Conservation (phyloP, 2,888 invertebrate species). For the Opisthograptis luteolata region DNA sequence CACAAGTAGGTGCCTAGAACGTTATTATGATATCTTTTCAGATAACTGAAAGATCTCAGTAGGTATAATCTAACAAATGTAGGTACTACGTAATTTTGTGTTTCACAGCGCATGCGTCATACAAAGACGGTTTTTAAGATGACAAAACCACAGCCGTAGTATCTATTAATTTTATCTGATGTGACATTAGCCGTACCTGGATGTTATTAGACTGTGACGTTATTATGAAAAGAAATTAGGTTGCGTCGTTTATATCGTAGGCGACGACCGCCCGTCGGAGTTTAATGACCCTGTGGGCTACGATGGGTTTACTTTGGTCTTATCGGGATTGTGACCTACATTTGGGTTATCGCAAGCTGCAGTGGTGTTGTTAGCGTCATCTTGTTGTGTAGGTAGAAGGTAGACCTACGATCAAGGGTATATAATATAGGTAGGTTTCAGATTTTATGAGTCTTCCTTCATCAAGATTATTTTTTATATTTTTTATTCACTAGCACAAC, state of each 20-base stretch:
- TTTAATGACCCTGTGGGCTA: slow-evolving; percentile 41
- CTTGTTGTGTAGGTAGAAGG: no score
- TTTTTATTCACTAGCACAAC: no score
- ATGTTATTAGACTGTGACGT: slow-evolving; percentile 72
- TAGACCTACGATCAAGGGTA: no score
- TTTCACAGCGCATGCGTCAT: no score
- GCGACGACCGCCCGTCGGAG: slow-evolving; percentile 32
- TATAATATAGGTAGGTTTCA: no score
- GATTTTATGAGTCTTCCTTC: no score
- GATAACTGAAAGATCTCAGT: no score
- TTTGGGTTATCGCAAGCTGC: slow-evolving; percentile 18
- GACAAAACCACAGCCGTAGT: slow-evolving; percentile 13
- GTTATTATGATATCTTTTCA: no score
- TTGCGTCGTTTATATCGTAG: slow-evolving; percentile 56
- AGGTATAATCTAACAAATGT: no score
- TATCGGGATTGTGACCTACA: slow-evolving; percentile 23
- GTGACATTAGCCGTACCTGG: slow-evolving; percentile 55
- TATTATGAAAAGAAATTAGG: slow-evolving; percentile 78
- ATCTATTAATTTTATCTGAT: slow-evolving; percentile 53
- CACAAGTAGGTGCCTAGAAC: no score
- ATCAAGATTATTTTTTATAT: no score
- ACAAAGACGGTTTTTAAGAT: not conserved
- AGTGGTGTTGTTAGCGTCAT: slow-evolving; percentile 10
- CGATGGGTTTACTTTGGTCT: slow-evolving; percentile 14
- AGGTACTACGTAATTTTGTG: no score